Evolutionary conservation across 2,888 invertebrate genomes (phyloP).

Genomic region (Tricholauxania praeusta): DNA sequence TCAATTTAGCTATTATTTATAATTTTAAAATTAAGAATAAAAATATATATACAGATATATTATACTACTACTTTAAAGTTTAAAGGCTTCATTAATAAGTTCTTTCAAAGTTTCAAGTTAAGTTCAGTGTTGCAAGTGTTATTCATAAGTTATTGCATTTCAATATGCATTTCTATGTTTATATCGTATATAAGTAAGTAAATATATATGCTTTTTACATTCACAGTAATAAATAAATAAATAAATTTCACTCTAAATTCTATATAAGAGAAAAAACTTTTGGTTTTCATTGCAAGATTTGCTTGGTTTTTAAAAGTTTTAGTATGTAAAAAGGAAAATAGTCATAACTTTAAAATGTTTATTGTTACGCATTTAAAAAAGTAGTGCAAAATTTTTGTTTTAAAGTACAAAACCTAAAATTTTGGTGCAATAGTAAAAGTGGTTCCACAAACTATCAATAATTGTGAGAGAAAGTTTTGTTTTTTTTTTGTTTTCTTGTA

Average conservation of each 20-base stretch:
- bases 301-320: too few relatives aligned
- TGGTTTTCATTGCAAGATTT: too few relatives aligned
- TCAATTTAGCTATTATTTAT: conserved; percentile 21
- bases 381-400: conserved; percentile 23
- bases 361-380: conserved; percentile 21
- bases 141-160: neutral
- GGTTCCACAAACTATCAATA: conserved; percentile 26
- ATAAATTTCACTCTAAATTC: conserved; percentile 35
- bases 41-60: conserved; percentile 23
- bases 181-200: conserved; percentile 7
- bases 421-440: conserved; percentile 11
- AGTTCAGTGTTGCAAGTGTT: conserved; percentile 40
- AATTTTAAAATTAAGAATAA: conserved; percentile 11
- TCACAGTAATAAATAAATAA: conserved; percentile 16
- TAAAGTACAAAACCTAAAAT: conserved; percentile 25
- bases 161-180: conserved; percentile 43
- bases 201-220: neutral
- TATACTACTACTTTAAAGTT: conserved; percentile 44
- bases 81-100: conserved; percentile 62
- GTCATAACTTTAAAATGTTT: too few relatives aligned
- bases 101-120: conserved; percentile 57
- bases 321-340: too few relatives aligned
- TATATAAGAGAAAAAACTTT: conserved; percentile 38
- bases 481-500: conserved; percentile 17
- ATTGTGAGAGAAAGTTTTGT: conserved; percentile 24